phyloP scores from a whole-genome alignment of 2,113 vertebrate genomes.

The Salvelinus sp. region DNA sequence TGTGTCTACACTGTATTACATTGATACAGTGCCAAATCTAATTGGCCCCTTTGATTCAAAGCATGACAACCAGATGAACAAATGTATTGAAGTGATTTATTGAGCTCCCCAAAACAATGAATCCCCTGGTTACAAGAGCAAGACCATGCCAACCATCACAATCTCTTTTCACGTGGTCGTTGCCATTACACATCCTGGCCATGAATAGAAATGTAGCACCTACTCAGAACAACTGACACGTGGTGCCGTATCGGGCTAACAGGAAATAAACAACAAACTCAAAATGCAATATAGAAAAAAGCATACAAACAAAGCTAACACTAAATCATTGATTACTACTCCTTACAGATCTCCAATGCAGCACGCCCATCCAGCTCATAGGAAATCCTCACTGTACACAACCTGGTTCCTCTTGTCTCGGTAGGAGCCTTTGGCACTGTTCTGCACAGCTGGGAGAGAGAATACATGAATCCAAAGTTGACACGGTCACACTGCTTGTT shows the following conservation, averaged over 20 bases:
- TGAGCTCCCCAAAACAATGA: constrained; percentile 27
- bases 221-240: not conserved
- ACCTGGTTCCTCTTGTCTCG: constrained; percentile 89
- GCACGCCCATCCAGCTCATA: constrained; percentile 30
- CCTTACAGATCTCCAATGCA: not conserved
- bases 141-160: constrained; percentile 3
- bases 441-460: constrained; percentile 80
- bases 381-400: constrained; percentile 83
- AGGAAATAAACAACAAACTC: constrained; percentile 16
- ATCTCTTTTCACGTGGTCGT: not conserved
- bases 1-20: not conserved
- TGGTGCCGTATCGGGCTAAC: not conserved
- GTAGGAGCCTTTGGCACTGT: constrained; percentile 86
- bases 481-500: too few species aligned
- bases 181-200: not conserved
- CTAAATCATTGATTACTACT: not conserved
- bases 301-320: not conserved
- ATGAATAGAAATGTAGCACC: not conserved
- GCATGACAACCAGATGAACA: not conserved
- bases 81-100: constrained; percentile 45
- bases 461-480: not conserved
- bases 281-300: constrained; percentile 13
- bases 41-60: not conserved
- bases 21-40: not conserved
- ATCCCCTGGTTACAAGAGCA: not conserved